Evolutionary conservation across 2,797 vertebrate species (phyloP), one percentile per base, ranked within the genome.

Genomic region (Pipistrellus pipistrellus): DNA sequence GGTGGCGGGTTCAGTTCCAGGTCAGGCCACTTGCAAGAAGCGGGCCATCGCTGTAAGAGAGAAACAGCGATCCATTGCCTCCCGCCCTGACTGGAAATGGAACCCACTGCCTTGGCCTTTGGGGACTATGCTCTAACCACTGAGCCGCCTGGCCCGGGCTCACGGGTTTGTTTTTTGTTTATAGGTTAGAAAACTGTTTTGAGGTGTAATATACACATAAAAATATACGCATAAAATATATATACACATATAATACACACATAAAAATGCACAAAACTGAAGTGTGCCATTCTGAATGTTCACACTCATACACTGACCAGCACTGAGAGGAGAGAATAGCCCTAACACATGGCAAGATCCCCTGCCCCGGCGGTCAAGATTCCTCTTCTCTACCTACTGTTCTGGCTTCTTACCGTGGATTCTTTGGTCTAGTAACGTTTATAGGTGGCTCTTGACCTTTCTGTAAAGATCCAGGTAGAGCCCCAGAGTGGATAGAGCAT

Each of bases 391-490:
- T 71, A 73, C 38, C 55, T 5, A 38, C 23, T 41, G 4, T 72
- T 87, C 66, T 93, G 53, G 53, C 46, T 82, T 69, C 27, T 66
- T 51, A 55, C 44, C 18, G 23, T 44, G 78, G 59, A 23, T 59
- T 53, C 11, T 85, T 51, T 81, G 82, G 30, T 77, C 69, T 84
- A 41, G 27, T 85, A 51, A 51, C 72, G 48, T 82, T 89, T 71
- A 53, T 18, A 64, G 55, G 38, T 53, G 69, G 23, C 59, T 69
- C 25, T 25, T 78, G 66, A 25, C 41, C 14, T 68, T 38, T 35
- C 32, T 57, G 25, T 82, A 92, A 86, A 85, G 23, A 35, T 53
- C 57, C 85, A n/a, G 27, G 27, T 86, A 91, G 30, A 90, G 59
- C 59, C 59, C 12, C 27, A 30, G 59, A 14, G 59, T 62, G 27